Base-by-base conservation (phyloP, 2,888 invertebrate genomes). In the Eucera pruinosa region DNA sequence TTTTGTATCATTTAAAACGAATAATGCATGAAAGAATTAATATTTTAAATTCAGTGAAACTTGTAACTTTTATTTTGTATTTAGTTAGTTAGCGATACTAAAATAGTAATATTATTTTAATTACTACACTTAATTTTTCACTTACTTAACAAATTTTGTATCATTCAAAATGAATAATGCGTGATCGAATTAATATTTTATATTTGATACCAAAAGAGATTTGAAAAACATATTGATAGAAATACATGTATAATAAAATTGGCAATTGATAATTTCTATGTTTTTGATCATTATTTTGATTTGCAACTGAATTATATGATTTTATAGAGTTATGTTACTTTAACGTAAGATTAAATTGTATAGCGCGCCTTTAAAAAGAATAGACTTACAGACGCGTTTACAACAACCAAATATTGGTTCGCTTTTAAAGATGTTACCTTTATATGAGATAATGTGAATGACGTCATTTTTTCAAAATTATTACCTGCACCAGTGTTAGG, bases 381-480 rank as follows among this genome's bases (percentile, higher is more conserved):
- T 27, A 18, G n/a, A 47, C 15, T 39, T 33, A 33, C 33, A 4
- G 13, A 5, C 33, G 6, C 30, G 5, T 68, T 68, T 57, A 7
- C 69, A 71, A 69, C 15, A 11, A 18, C 9, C 30, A 15, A n/a
- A 9, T 20, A 30, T 20, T 48, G 57, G 13, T 50, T 58, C 36
- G 27, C 39, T 30, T 60, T 18, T 13, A 47, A 25, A 27, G 20
- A 55, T 23, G 27, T 23, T 23, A 54, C 30, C 52, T 65, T 54
- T 11, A 58, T 18, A n/a, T n/a, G n/a, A 47, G 15, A 11, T 18
- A 25, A 55, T 65, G 47, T 36, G 41, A 55, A 13, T 39, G 57
- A 70, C 52, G 23, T 65, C 33, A 43, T 25, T 66, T 25, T 75
- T 69, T 67, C n/a, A 41, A 62, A 41, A 47, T 54, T 66, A n/a